Evolutionary conservation across 2,113 vertebrate species (phyloP), one percentile per base, ranked within the genome.

Genomic region (Engystomops pustulosus): DNA sequence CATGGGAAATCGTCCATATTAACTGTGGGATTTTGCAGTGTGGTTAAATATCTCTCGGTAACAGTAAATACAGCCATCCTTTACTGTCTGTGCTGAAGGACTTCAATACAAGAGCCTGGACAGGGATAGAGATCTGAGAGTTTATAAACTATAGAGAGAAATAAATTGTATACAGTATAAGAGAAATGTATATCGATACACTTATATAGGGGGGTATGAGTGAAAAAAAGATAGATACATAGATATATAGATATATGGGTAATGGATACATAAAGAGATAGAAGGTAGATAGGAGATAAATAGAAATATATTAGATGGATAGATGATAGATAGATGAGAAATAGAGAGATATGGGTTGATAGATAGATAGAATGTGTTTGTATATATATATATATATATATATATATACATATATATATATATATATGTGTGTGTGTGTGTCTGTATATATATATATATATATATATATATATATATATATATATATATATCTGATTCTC

Each of bases 1-100:
- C 74, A 55, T 77, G 74, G 94, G 95, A 95, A 92, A 92, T 83
- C 90, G 89, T 88, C 86, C 86, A 87, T 89, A 71, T 90, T 62
- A 44, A 60, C 34, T 36, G 55, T 45, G 53, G 60, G 34, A 62
- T 60, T 79, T 51, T 79, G 34, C 38, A 62, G 55, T 55, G 76
- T 44, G 60, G 15, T 62, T 79, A 44, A 79, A 44, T 79, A 79
- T 65, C 23, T 79, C 12, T 20, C 74, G 23, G 44, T 47, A 77
- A 55, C 74, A 38, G 30, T 76, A 76, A 55, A 34, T 55, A 14
- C 25, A 32, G 7, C 6, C 49, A 77, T 77, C 38, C n/a, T 23
- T 70, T 77, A 36, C 30, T 77, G 71, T 30, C 14, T 75, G 71
- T 30, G 25, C 2, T 34, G 58, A 32, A 18, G 14, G 27, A 6